Evolutionary conservation across 2,888 invertebrate genomes (phyloP).

Genomic region (Melitaea athalia): DNA sequence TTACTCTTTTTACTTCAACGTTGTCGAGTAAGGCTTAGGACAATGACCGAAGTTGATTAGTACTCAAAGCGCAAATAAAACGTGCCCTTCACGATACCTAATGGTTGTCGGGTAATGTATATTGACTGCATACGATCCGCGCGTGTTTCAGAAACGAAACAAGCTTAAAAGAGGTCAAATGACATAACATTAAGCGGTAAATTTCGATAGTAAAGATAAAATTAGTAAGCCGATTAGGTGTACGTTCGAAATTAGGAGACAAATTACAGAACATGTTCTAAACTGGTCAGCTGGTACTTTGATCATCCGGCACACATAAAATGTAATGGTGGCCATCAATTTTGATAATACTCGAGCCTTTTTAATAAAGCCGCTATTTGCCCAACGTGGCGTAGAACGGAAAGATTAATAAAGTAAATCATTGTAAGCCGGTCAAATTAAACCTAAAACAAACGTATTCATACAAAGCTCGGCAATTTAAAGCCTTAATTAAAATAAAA

Average conservation of each 20-base stretch:
- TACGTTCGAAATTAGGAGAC: slow-evolving; percentile 33
- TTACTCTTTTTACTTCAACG: background rate
- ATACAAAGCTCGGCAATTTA: slow-evolving; percentile 31
- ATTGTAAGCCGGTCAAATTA: slow-evolving; percentile 42
- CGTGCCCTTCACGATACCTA: slow-evolving; percentile 10
- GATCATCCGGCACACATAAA: slow-evolving; percentile 40
- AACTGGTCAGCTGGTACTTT: slow-evolving; percentile 38
- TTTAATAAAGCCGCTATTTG: slow-evolving; percentile 42
- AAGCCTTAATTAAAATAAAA: slow-evolving; percentile 68
- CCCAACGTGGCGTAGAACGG: slow-evolving; percentile 37
- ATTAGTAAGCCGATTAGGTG: slow-evolving; percentile 18
- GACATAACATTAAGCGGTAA: slow-evolving; percentile 4
- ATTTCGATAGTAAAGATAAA: slow-evolving; percentile 28
- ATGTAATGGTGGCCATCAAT: slow-evolving; percentile 40
- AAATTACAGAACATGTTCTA: slow-evolving; percentile 38
- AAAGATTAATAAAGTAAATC: slow-evolving; percentile 43
- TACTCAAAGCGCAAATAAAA: slow-evolving; percentile 13
- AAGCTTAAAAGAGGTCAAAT: background rate
- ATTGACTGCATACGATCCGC: background rate
- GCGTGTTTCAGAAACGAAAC: background rate
- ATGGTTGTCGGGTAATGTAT: slow-evolving; percentile 10
- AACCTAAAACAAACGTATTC: slow-evolving; percentile 40
- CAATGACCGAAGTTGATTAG: slow-evolving; percentile 13
- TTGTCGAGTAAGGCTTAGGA: slow-evolving; percentile 4
- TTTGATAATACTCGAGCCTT: slow-evolving; percentile 41